These are phyloP conservation scores for Hemitrygon akajei DNA, from an alignment of 2,797 vertebrate genomes.

Conservation along the genomic window DNA sequence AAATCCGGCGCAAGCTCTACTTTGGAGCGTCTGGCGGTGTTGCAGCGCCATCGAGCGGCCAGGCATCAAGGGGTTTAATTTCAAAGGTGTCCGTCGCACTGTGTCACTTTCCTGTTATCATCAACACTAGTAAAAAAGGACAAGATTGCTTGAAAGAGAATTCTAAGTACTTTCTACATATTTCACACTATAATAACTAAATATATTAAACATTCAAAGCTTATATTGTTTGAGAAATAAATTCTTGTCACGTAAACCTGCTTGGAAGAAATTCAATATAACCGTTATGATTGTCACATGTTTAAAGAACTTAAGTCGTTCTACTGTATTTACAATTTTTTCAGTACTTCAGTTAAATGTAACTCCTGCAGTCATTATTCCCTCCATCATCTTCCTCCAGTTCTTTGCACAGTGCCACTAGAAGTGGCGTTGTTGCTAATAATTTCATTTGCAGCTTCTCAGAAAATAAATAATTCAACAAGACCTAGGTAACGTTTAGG, in stretches of 20 bases:
- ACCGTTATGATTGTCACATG: background rate
- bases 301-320: background rate
- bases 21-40: background rate
- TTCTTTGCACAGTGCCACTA: too few species aligned
- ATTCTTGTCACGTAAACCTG: background rate
- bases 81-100: background rate
- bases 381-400: too few species aligned
- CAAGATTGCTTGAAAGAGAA: background rate
- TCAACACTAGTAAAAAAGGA: background rate
- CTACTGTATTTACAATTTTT: background rate
- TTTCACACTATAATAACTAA: background rate
- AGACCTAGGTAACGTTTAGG: too few species aligned
- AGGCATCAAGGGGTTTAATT: too few species aligned
- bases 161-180: background rate
- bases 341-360: too few species aligned
- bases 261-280: background rate
- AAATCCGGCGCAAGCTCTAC: background rate
- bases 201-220: background rate
- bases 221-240: background rate
- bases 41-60: slow-evolving; percentile 1
- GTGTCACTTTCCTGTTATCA: background rate
- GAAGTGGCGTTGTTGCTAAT: too few species aligned
- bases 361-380: background rate
- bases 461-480: too few species aligned
- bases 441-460: too few species aligned